Percentiles rank a stretch among this genome's conserved stretches.
Conservation (phyloP, 2,113 vertebrate genomes). For the Podocnemis expansa region DNA sequence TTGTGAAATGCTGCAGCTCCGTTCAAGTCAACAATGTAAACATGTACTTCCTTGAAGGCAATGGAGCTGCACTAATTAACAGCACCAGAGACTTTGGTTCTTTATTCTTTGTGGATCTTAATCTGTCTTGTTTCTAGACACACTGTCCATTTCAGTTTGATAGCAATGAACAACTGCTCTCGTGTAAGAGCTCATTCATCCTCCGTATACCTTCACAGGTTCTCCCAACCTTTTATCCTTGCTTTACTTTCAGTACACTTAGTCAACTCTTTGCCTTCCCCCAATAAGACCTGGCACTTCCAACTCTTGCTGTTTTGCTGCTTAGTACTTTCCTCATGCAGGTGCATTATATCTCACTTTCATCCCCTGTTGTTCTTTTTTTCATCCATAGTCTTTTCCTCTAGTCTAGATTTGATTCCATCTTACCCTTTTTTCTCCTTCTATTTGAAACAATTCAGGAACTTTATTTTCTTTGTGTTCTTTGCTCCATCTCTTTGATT, state of each 20-base stretch:
- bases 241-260: not conserved
- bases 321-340: not conserved
- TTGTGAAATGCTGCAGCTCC: not conserved
- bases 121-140: not conserved
- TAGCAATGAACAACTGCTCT: not conserved
- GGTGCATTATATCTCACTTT: not conserved
- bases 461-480: slow-evolving; percentile 30
- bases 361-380: not conserved
- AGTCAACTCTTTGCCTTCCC: not conserved
- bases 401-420: not conserved
- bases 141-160: not conserved
- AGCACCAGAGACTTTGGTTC: not conserved
- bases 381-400: not conserved
- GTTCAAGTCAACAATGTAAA: not conserved
- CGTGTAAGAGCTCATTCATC: not conserved
- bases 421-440: not conserved
- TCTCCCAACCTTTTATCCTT: not conserved
- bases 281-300: not conserved
- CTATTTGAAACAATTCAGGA: not conserved
- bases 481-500: slow-evolving; percentile 39
- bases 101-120: not conserved
- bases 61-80: not conserved
- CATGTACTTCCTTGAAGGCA: not conserved
- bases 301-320: not conserved
- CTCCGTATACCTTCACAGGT: not conserved